Evolutionary conservation across 1,140 invertebrate genomes (phyloP).

Genomic region (Diorhabda sublineata): DNA sequence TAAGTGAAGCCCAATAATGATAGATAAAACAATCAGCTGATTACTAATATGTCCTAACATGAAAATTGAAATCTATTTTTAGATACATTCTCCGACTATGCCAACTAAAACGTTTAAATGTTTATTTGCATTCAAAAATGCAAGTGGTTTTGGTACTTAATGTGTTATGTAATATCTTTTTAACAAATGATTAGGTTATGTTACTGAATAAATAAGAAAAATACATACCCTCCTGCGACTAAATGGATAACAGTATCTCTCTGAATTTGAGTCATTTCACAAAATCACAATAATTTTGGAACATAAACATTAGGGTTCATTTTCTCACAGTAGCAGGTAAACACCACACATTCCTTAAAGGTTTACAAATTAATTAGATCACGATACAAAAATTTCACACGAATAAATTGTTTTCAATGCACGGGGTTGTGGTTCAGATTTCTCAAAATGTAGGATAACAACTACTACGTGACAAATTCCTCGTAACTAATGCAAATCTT

Average conservation of each 20-base stretch:
- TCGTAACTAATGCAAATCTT: conserved; percentile 15
- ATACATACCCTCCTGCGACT: conserved; percentile 78
- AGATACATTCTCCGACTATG: not conserved
- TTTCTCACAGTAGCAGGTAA: not conserved
- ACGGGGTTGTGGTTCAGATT: too few relatives aligned
- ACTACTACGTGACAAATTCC: conserved; percentile 19
- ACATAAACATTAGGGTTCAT: conserved; percentile 5
- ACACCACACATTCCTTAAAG: not conserved
- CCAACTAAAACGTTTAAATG: too few relatives aligned
- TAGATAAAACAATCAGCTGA: conserved; percentile 23
- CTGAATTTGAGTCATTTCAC: conserved; percentile 65
- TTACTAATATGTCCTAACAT: not conserved
- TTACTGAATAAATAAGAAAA: conserved; percentile 9
- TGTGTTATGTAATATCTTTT: too few relatives aligned
- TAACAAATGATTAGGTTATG: too few relatives aligned
- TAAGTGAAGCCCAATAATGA: conserved; percentile 6
- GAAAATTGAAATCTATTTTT: not conserved
- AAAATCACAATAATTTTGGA: conserved; percentile 19
- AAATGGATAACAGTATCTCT: conserved; percentile 81
- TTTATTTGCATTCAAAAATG: too few relatives aligned
- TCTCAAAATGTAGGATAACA: too few relatives aligned
- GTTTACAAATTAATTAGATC: not conserved
- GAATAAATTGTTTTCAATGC: too few relatives aligned
- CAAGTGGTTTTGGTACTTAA: too few relatives aligned
- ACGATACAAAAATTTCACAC: too few relatives aligned